Base-by-base conservation (phyloP, 2,113 vertebrate genomes). In the Heloderma charlesbogerti region DNA sequence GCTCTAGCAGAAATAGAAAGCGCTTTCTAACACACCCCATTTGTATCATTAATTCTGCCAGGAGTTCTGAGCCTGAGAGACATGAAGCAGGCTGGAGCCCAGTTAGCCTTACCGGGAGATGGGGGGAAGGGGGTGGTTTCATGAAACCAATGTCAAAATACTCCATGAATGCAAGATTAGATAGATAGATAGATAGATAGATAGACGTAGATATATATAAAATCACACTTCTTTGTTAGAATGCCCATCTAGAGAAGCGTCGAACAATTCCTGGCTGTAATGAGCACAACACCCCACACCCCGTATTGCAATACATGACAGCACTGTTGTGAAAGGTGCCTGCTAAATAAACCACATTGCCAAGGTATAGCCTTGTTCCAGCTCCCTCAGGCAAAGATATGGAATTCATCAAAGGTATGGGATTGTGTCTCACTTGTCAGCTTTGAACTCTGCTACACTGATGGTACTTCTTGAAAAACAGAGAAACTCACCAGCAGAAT, bases 271-370 rank as follows among this genome's bases (percentile, higher is more conserved):
- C 20, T 60, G 51, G 5, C 16, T 60, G 13, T 45, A 74, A 74
- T 60, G 37, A 71, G 69, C 27, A 69, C 6, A 67, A 79, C 34
- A 34, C 20, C 31, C 87, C 89, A 45, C 67, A 69, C 89, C 77
- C 84, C 85, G 94, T 95, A 94, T 91, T 92, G 87, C 89, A 66
- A 80, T 89, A 92, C 2, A 1, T 89, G 92, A 71, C 82, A 94
- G 92, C 86, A 89, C 93, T 78, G 93, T 94, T 95, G 67, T 80
- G 92, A 94, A 95, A 95, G 91, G 90, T 94, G 74, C 43, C 69
- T 31, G 9, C 66, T 25, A 77, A 79, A 54, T 40, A 40, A 2
- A 45, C 10, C 4, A 67, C 75, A 57, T 15, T 18, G 71, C 84
- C 81, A 77, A 0, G 0, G 25, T 37, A 40, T 20, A 60, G 91